Evolutionary conservation across 2,888 invertebrate genomes (phyloP).

Genomic region (Eupithecia abbreviata): DNA sequence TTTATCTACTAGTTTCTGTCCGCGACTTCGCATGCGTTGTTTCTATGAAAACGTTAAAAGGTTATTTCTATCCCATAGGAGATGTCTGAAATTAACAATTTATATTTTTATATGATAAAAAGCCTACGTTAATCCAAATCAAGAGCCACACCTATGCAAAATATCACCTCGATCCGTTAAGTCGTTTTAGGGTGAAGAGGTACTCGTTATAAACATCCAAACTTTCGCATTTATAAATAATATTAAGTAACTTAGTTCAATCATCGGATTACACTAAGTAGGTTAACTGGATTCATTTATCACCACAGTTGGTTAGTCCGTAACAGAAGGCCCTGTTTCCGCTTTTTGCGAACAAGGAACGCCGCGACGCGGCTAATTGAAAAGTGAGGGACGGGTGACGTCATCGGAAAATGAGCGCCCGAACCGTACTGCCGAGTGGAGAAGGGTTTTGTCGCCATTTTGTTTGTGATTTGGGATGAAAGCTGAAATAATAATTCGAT

Average conservation of each 20-base stretch:
- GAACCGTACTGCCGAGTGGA: conserved; percentile 16
- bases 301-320: background rate
- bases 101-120: no score
- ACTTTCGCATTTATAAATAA: background rate
- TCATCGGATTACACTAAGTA: background rate
- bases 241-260: background rate
- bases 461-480: background rate
- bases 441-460: conserved; percentile 1
- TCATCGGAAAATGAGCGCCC: conserved; percentile 25
- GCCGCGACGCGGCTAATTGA: conserved; percentile 43
- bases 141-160: no score
- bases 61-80: no score
- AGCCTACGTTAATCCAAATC: no score
- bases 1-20: no score
- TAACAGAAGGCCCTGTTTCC: conserved; percentile 17
- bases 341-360: conserved; percentile 38
- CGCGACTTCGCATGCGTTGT: no score
- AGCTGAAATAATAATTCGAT: conserved; percentile 3
- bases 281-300: conserved; percentile 3
- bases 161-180: no score
- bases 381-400: conserved; percentile 37
- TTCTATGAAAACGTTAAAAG: no score
- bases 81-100: no score
- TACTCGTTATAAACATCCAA: no score
- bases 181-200: no score